Base-by-base conservation (phyloP, 2,888 invertebrate species). In the Leptothorax acervorum region DNA sequence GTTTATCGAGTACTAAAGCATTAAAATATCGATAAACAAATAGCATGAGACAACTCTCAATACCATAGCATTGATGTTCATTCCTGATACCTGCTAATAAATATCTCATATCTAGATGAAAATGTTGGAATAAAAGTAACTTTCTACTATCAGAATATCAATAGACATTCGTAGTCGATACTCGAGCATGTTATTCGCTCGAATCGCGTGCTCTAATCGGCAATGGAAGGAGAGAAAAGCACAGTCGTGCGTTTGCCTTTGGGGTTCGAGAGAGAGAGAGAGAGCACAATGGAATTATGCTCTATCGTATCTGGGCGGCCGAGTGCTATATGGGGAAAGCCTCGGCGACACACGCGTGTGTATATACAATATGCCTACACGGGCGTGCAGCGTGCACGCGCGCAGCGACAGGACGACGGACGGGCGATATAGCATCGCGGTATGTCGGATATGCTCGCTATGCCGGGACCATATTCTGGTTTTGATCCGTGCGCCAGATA, bases 401-500 rank as follows among this genome's bases (percentile, higher is more conserved):
- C 90, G 90, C 87, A 88, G 88, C 85, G 87, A 73, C 84, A 66
- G 65, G 28, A 51, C 62, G 48, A 83, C 70, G 73, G 68, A 75
- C 75, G 75, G 57, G 45, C 62, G 82, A 62, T 83, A 73, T 66
- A 81, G 83, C 74, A 53, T 88, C 91, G 88, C 89, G 93, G 94
- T 94, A 94, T 94, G 94, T 92, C 90, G 93, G 93, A 93, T 94
- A 94, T 94, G 94, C 93, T 89, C 90, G 93, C 93, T 93, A 94
- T 93, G 94, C 93, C 90, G 93, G 93, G 93, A 90, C 93, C 93
- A 93, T 94, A 94, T 94, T 94, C 93, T 94, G 93, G 92, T 94
- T 94, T 94, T 94, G 94, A 94, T 94, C 93, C 93, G 93, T 94
- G 92, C 89, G 91, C 92, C 91, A 92, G 94, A 94, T 94, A 94